Conservation (phyloP, 2,113 vertebrate species). For the Tiliqua scincoides region DNA sequence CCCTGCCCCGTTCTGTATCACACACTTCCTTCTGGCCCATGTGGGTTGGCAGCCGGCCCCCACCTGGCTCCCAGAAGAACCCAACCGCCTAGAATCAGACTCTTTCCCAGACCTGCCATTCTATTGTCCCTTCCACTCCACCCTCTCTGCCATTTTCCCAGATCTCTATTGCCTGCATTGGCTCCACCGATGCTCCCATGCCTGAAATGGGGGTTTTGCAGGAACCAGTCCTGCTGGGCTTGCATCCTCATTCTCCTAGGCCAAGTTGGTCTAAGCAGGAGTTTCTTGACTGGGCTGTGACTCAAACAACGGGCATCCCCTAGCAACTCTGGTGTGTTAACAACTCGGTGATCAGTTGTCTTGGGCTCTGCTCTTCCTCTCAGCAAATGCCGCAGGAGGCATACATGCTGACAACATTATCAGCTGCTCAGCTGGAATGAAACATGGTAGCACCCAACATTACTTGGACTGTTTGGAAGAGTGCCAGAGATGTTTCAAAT, state of each 20-base stretch:
- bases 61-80: background rate
- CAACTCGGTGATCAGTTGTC: background rate
- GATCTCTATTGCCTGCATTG: too few species aligned
- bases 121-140: too few species aligned
- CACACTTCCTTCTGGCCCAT: too few species aligned
- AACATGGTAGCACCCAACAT: rapidly evolving
- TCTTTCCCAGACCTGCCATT: too few species aligned
- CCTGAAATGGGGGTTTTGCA: background rate
- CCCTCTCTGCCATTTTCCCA: background rate
- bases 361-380: constrained; percentile 1
- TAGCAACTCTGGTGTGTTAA: background rate
- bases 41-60: too few species aligned
- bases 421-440: constrained; percentile 26
- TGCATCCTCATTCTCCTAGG: background rate
- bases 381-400: background rate
- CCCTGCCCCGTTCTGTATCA: background rate
- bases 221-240: too few species aligned
- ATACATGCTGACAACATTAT: background rate
- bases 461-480: background rate
- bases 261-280: background rate
- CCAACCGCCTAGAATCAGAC: background rate
- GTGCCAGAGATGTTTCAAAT: background rate
- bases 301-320: background rate
- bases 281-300: background rate
- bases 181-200: background rate